Base-by-base conservation (phyloP, 2,888 invertebrate genomes). In the Synanthedon vespiformis region DNA sequence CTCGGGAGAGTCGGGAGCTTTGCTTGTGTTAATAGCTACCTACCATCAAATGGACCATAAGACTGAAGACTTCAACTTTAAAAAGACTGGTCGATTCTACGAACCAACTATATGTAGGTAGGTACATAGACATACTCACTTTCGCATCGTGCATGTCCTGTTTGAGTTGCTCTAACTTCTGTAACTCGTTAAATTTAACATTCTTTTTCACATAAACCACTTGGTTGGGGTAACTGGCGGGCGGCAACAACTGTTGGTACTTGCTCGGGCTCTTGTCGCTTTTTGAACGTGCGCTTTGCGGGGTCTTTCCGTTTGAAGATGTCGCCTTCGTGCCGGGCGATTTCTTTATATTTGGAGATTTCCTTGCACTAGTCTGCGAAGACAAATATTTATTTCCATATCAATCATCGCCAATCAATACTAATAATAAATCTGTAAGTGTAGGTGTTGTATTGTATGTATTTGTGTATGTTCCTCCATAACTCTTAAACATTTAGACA, bases 171-270 rank as follows among this genome's bases (percentile, higher is more conserved):
- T 77, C 67, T 0, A 90, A 65, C 56, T 89, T 88, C 48, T 62
- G 70, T 1, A 84, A 58, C 63, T 90, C 89, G 3, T 85, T 83
- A 14, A 88, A 80, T 11, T 74, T 59, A 0, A 80, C 72, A n/a
- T 80, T 71, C 53, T 78, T 80, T 66, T 77, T 74, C 3, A 88
- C 88, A 57, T 81, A 88, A 10, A 77, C 70, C 49, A 83, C 72
- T 55, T 81, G 84, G 67, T 75, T 80, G 4, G 87, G 85, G 54
- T 80, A 79, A 61, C 84, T 85, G 6, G 74, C 65, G 0, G 84
- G 86, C 1, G 71, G 61, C 50, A 85, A 60, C 61, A 73, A 84
- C 56, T 75, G 74, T 41, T 63, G 73, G n/a, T 86, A 80, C 16
- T 65, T 67, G 34, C 61, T 60, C 27, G 61, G 63, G 6, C 61